A percentile compares a stretch with the other conserved stretches of the same genome.
Conservation (phyloP, 2,797 vertebrate species). For the Propithecus deckenii region DNA sequence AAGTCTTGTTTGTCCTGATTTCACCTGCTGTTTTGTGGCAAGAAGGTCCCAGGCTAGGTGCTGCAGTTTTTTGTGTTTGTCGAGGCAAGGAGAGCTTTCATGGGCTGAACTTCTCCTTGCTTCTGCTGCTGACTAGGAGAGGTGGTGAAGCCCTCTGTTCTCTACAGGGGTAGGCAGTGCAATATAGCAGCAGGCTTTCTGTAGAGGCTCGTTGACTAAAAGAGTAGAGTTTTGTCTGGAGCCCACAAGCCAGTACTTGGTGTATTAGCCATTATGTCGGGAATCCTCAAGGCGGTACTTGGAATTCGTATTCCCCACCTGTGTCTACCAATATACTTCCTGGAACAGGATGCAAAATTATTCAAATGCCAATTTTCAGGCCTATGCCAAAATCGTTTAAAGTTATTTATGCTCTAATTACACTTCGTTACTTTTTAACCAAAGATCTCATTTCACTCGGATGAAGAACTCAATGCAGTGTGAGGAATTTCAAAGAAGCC, state of each 20-base stretch:
- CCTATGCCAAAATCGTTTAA: constrained; percentile 72
- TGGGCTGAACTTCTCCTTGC: not conserved
- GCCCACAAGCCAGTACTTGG: constrained; percentile 66
- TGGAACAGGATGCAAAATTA: constrained; percentile 76
- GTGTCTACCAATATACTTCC: constrained; percentile 73
- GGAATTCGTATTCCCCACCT: constrained; percentile 74
- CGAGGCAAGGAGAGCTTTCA: not conserved
- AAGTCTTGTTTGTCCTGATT: constrained; percentile 1
- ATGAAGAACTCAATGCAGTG: constrained; percentile 65
- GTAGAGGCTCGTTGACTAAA: constrained; percentile 30
- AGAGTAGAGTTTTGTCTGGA: constrained; percentile 72
- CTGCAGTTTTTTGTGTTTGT: not conserved
- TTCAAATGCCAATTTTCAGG: constrained; percentile 78
- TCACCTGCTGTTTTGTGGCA: constrained; percentile 18
- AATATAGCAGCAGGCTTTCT: not conserved
- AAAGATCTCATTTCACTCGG: constrained; percentile 78
- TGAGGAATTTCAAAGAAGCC: constrained; percentile 68
- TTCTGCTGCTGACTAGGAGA: constrained; percentile 55
- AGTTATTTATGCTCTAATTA: constrained; percentile 87
- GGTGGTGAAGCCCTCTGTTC: not conserved
- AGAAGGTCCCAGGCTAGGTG: not conserved
- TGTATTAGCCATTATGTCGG: constrained; percentile 54
- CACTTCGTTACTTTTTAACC: constrained; percentile 83
- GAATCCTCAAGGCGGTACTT: constrained; percentile 69
- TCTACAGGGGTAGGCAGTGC: constrained; percentile 41